Evolutionary conservation across 2,113 vertebrate species (phyloP), one percentile per base, ranked within the genome.

Genomic region (Phaethon lepturus): DNA sequence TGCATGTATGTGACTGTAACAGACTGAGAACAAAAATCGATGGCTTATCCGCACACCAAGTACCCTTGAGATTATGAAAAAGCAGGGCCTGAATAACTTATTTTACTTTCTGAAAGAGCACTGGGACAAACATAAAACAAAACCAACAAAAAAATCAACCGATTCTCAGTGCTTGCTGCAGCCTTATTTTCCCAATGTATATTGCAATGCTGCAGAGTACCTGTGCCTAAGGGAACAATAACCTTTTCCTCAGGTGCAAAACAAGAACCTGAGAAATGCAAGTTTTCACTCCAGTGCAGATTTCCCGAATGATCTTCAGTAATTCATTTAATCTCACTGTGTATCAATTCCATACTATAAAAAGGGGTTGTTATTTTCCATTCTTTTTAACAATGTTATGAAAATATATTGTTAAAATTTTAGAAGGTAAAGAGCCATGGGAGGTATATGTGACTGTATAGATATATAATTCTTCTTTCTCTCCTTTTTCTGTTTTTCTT

Each of bases 1-100:
- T 95, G 87, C 93, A 74, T 73, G 58, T 96, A 82, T 97, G 94
- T 95, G 95, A 80, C 89, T 90, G 66, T 90, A 96, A 94, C 96
- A 95, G 81, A 83, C 87, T 83, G 89, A 97, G 93, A 96, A 88
- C 81, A 96, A 96, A 97, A 97, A 97, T 97, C 94, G 1, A 96
- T 97, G 91, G 47, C 85, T 93, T 88, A 88, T 88, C 95, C 10
- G 17, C 64, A 86, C 89, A 91, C 62, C 26, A 55, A 90, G 93
- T 64, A 94, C 96, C 93, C 93, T 56, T 63, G 97, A 97, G 97
- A 95, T 85, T 96, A 96, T 77, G 81, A 94, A 94, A 95, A 96
- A 95, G 63, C 87, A 63, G 47, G 38, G 69, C 52, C 91, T 94
- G 94, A 96, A 96, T 97, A 96, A 96, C 91, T 90, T 95, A 95